Conservation (phyloP, 2,888 invertebrate genomes). For the Vanessa cardui region DNA sequence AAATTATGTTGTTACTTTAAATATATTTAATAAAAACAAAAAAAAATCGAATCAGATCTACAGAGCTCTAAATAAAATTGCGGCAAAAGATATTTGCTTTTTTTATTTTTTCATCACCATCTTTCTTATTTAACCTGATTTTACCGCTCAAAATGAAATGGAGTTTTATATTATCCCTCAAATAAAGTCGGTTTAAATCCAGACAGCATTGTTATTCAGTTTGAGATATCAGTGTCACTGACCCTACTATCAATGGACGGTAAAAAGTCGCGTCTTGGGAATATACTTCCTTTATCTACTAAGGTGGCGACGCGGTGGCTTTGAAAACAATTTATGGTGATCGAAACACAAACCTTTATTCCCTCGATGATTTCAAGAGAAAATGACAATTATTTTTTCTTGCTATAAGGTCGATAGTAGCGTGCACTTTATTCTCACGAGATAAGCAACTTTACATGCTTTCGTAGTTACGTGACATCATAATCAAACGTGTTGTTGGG, state of each 20-base stretch:
- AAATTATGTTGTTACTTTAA: background rate
- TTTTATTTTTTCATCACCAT: background rate
- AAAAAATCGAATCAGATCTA: too few species aligned
- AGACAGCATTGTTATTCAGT: slow-evolving; percentile 29
- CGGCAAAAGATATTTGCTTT: background rate
- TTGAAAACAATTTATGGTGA: slow-evolving; percentile 30
- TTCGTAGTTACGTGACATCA: slow-evolving; percentile 21
- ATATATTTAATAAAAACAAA: too few species aligned
- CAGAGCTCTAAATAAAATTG: background rate
- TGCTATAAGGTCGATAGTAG: slow-evolving; percentile 15
- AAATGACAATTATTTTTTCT: slow-evolving; percentile 20
- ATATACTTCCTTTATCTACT: slow-evolving; percentile 36
- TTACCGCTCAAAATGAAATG: background rate
- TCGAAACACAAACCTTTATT: slow-evolving; percentile 23
- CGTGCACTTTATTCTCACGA: slow-evolving; percentile 14
- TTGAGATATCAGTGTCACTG: slow-evolving; percentile 29
- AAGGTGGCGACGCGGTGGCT: slow-evolving; percentile 32
- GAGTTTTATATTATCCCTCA: slow-evolving; percentile 3
- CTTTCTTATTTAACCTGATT: background rate
- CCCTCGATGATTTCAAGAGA: slow-evolving; percentile 21
- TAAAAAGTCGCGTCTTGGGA: slow-evolving; percentile 34
- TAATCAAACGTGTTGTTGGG: slow-evolving; percentile 25
- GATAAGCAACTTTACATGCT: slow-evolving; percentile 23
- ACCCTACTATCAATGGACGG: slow-evolving; percentile 38
- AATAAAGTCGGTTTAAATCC: slow-evolving; percentile 12